These are phyloP conservation scores for Pegea sp. DNA, from an alignment of 23 tunicate genomes.

Conservation along the genomic window DNA sequence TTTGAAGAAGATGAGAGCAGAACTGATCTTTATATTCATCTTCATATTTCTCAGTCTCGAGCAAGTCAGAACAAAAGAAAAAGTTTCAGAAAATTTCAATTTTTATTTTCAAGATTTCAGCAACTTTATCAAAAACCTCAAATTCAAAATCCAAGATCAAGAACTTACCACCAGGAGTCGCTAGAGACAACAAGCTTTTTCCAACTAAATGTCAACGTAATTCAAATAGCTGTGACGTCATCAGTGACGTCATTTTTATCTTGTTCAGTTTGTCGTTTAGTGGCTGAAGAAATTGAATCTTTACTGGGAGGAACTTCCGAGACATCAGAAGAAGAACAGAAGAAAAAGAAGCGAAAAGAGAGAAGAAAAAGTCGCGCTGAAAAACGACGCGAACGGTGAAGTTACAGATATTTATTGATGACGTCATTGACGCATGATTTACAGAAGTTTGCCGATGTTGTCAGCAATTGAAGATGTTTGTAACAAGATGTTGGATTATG, in stretches of 20 bases:
- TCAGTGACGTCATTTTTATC: not conserved
- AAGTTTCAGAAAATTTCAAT: too few species aligned
- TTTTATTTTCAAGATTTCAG: too few species aligned
- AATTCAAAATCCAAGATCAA: too few species aligned
- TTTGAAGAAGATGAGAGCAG: too few species aligned
- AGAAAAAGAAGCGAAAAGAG: conserved; percentile 26
- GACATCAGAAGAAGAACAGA: conserved; percentile 14
- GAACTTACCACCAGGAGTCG: conserved; percentile 31
- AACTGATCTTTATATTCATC: too few species aligned
- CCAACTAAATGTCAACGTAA: conserved; percentile 33
- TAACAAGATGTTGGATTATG: conserved; percentile 26
- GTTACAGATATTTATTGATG: not conserved
- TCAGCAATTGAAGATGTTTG: conserved; percentile 46
- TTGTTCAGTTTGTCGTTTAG: conserved; percentile 22
- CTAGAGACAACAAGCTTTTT: conserved; percentile 16
- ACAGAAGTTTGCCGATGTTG: conserved; percentile 21
- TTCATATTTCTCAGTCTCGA: too few species aligned
- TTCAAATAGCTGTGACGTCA: not conserved
- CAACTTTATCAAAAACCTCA: too few species aligned
- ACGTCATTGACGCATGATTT: not conserved
- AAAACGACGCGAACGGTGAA: conserved; percentile 18
- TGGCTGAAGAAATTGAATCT: conserved; percentile 33
- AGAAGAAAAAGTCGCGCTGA: conserved; percentile 26
- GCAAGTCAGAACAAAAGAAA: too few species aligned
- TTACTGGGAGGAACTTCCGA: conserved; percentile 5